These are phyloP conservation scores for Tupiocoris notatus DNA, from an alignment of 2,888 invertebrate genomes.

Conservation along the genomic window DNA sequence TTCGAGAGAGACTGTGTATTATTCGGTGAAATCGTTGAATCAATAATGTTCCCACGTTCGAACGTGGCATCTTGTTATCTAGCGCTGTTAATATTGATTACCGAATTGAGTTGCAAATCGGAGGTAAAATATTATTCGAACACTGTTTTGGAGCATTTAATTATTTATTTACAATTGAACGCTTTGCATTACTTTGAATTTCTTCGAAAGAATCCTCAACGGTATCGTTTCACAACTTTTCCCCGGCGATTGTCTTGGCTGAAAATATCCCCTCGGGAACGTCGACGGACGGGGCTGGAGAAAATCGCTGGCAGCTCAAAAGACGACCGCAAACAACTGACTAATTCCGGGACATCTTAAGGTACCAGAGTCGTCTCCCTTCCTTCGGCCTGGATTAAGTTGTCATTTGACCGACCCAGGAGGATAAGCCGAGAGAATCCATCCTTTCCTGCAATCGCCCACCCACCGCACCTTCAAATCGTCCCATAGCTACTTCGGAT, in stretches of 20 bases:
- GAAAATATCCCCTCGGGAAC: not conserved
- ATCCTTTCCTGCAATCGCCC: conserved; percentile 6
- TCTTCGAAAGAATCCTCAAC: too few relatives aligned
- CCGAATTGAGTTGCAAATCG: too few relatives aligned
- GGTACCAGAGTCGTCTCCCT: conserved; percentile 9
- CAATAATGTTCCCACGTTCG: not conserved
- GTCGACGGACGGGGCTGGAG: not conserved
- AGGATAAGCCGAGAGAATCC: conserved; percentile 21
- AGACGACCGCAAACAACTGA: conserved; percentile 38
- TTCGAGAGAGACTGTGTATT: not conserved
- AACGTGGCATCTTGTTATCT: too few relatives aligned
- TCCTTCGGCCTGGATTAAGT: conserved; percentile 21
- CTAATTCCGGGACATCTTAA: conserved; percentile 41
- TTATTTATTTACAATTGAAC: too few relatives aligned
- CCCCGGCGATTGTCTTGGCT: too few relatives aligned
- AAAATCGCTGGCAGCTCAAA: not conserved
- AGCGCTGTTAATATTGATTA: too few relatives aligned
- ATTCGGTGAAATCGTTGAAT: not conserved
- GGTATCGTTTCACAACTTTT: too few relatives aligned
- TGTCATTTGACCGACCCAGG: conserved; percentile 41
- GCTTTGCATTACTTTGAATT: too few relatives aligned
- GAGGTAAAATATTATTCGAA: too few relatives aligned
- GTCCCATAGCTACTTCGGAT: conserved; percentile 8
- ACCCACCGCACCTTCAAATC: not conserved
- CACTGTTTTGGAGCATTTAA: too few relatives aligned